Evolutionary conservation across 1,140 invertebrate species (phyloP).

Genomic region (Cylas formicarius): DNA sequence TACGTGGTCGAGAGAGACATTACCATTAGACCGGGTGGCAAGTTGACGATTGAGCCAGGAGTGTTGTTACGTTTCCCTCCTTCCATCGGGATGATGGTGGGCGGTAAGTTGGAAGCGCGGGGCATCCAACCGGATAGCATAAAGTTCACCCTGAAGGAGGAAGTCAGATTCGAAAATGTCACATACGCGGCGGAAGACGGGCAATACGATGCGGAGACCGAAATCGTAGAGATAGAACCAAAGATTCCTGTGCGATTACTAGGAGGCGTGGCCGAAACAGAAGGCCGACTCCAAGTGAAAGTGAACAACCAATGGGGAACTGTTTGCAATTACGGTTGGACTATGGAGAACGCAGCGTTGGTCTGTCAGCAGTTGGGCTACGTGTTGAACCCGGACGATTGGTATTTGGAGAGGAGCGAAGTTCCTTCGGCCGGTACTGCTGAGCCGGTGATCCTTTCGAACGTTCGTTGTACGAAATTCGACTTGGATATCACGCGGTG

Average conservation of each 20-base stretch:
- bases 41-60: conserved; percentile 76
- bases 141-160: conserved; percentile 68
- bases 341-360: conserved; percentile 80
- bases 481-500: conserved; percentile 91
- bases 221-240: conserved; percentile 47
- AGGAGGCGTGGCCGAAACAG: conserved; percentile 63
- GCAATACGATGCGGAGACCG: conserved; percentile 44
- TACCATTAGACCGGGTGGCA: conserved; percentile 80
- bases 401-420: conserved; percentile 72
- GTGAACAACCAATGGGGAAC: conserved; percentile 89
- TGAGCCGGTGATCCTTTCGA: conserved; percentile 72
- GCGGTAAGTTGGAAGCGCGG: conserved; percentile 78
- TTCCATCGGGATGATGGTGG: conserved; percentile 93
- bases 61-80: conserved; percentile 82
- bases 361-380: conserved; percentile 94
- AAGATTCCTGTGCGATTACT: conserved; percentile 64
- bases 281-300: conserved; percentile 74
- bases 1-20: conserved; percentile 87
- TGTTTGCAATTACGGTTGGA: conserved; percentile 96
- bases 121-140: conserved; percentile 71
- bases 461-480: conserved; percentile 83
- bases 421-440: conserved; percentile 70
- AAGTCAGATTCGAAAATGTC: conserved; percentile 56
- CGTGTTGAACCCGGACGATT: conserved; percentile 87
- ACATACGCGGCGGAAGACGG: conserved; percentile 51